Evolutionary conservation across 2,888 invertebrate species (phyloP).

Genomic region (Drosophila aldrichi): DNA sequence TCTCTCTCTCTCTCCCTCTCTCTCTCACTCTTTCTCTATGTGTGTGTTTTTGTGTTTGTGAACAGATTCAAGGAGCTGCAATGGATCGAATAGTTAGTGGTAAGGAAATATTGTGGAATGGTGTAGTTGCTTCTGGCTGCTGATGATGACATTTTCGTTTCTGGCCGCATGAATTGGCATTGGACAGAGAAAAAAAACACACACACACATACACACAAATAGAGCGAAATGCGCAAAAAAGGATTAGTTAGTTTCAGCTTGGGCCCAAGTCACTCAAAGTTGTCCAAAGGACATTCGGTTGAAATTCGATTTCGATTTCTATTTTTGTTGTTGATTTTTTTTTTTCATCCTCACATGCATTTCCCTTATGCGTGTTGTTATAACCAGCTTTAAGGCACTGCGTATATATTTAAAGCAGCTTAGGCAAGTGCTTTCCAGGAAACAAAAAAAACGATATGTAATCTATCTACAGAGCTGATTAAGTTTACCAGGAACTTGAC

Average conservation of each 20-base stretch:
- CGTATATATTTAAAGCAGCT: slow-evolving; percentile 7
- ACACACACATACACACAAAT: not conserved
- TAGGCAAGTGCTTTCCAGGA: not conserved
- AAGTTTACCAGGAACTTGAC: not conserved
- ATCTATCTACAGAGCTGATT: not conserved
- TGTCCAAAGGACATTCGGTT: slow-evolving; percentile 40
- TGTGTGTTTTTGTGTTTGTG: slow-evolving; percentile 32
- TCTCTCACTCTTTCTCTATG: not conserved
- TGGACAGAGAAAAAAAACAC: slow-evolving; percentile 24
- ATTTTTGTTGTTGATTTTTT: slow-evolving; percentile 13
- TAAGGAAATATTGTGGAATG: slow-evolving; percentile 10
- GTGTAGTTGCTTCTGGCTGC: slow-evolving; percentile 52
- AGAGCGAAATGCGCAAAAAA: slow-evolving; percentile 68
- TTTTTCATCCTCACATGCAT: too few species aligned
- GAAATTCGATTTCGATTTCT: slow-evolving; percentile 63
- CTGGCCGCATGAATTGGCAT: slow-evolving; percentile 68
- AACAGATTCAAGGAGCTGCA: slow-evolving; percentile 52
- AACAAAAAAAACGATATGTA: not conserved
- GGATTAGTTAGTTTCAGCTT: slow-evolving; percentile 71
- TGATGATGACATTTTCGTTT: slow-evolving; percentile 78
- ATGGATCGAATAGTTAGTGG: slow-evolving; percentile 45
- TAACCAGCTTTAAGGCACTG: slow-evolving; percentile 20
- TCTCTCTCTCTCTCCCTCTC: slow-evolving; percentile 5
- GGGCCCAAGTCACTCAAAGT: slow-evolving; percentile 62
- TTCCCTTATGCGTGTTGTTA: slow-evolving; percentile 52